Conservation (phyloP, 1,140 invertebrate species). For the Eueides isabella region DNA sequence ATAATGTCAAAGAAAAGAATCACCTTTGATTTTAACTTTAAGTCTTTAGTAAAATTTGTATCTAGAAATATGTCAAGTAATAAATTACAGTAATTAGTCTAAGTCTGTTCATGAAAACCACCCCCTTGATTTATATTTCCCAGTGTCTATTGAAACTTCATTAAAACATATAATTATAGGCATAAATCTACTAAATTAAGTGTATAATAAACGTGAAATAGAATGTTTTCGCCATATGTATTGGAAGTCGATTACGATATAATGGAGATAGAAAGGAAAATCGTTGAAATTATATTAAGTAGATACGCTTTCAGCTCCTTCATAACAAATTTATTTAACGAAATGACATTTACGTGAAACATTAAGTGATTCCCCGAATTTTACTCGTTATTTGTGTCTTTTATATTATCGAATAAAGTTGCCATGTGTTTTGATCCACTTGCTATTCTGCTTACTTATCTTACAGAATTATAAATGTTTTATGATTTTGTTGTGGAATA, state of each 20-base stretch:
- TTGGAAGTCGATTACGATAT: background rate
- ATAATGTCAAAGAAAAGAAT: too few species aligned
- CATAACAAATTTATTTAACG: slow-evolving; percentile 7
- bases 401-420: background rate
- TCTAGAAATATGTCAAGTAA: too few species aligned
- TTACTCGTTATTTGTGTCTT: background rate
- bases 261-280: slow-evolving; percentile 7
- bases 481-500: too few species aligned
- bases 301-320: background rate
- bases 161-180: too few species aligned
- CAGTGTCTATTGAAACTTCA: too few species aligned
- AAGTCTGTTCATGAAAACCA: too few species aligned
- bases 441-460: background rate
- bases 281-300: background rate
- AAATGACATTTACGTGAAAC: slow-evolving; percentile 6
- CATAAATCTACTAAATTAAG: too few species aligned
- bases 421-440: background rate
- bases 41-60: too few species aligned
- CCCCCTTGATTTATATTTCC: too few species aligned
- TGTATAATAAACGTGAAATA: too few species aligned
- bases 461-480: background rate
- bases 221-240: background rate
- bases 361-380: slow-evolving; percentile 6
- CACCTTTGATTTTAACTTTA: too few species aligned
- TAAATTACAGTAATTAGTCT: too few species aligned